These are phyloP conservation scores for Montipora cactus DNA, from an alignment of 64 coral and sea anemone species.

Conservation along the genomic window DNA sequence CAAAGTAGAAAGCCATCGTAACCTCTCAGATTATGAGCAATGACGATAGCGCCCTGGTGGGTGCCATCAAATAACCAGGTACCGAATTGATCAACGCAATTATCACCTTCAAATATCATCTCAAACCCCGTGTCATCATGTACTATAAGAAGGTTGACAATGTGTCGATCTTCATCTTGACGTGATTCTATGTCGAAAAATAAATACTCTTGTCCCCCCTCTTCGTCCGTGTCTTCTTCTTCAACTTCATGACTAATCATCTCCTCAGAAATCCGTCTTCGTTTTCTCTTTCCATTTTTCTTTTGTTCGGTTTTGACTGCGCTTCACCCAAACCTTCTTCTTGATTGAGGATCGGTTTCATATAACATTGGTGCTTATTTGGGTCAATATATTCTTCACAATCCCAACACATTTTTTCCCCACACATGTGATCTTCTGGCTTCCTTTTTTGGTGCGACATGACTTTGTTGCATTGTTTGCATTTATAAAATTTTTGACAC, in stretches of 20 bases:
- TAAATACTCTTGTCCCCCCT: too few relatives aligned
- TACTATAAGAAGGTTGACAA: neutral
- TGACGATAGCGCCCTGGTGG: neutral
- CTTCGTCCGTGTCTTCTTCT: too few relatives aligned
- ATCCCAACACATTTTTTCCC: neutral
- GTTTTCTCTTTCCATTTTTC: too few relatives aligned
- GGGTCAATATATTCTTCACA: neutral
- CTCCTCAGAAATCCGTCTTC: too few relatives aligned
- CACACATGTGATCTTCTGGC: too few relatives aligned
- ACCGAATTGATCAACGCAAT: neutral
- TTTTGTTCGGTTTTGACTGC: too few relatives aligned
- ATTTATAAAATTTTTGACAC: neutral
- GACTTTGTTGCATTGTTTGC: neutral
- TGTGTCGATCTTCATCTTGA: too few relatives aligned
- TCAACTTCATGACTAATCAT: too few relatives aligned
- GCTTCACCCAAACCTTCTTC: too few relatives aligned
- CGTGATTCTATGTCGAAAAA: neutral
- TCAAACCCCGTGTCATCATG: neutral
- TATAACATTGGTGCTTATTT: neutral
- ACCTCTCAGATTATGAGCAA: constrained; percentile 51
- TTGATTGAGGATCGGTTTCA: too few relatives aligned
- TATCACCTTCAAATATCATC: neutral
- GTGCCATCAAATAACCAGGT: constrained; percentile 20
- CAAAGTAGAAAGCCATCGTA: constrained; percentile 52
- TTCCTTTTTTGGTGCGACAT: neutral